Percentiles rank a stretch among this genome's conserved stretches.
phyloP scores from a whole-genome alignment of 2,797 vertebrate species.

The Prunella strophiata region DNA sequence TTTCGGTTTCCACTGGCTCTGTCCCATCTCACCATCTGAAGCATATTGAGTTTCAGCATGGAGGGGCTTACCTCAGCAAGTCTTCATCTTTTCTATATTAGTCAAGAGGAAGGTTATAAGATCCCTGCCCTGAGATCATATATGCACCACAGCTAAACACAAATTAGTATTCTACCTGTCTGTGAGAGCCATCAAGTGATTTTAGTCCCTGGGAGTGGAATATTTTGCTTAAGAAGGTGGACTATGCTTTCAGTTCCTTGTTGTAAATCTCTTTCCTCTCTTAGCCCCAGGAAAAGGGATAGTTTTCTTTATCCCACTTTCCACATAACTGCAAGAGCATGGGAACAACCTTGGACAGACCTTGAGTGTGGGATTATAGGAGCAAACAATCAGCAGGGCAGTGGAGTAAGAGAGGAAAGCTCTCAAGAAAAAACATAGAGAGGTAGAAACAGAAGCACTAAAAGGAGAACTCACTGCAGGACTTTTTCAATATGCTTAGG shows the following conservation, averaged over 20 bases:
- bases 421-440: background rate
- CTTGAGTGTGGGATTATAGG: background rate
- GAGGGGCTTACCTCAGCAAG: background rate
- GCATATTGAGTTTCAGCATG: background rate
- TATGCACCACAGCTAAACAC: background rate
- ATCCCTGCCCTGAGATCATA: background rate
- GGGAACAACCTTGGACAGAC: background rate
- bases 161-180: background rate
- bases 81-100: background rate
- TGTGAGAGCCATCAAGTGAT: background rate
- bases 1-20: slow-evolving; percentile 22
- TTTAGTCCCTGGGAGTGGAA: background rate
- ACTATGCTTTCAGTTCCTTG: background rate
- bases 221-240: background rate
- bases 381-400: background rate
- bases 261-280: background rate
- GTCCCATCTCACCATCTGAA: background rate
- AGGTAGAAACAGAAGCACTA: background rate
- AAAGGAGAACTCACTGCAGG: background rate
- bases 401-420: background rate
- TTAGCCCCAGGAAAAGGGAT: background rate
- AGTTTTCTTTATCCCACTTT: background rate
- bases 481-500: background rate
- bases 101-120: background rate
- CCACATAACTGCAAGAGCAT: background rate